A percentile compares a stretch with the other conserved stretches of the same genome.
These are phyloP conservation scores for Chloebia gouldiae DNA, from an alignment of 2,113 vertebrate genomes.

Conservation along the genomic window DNA sequence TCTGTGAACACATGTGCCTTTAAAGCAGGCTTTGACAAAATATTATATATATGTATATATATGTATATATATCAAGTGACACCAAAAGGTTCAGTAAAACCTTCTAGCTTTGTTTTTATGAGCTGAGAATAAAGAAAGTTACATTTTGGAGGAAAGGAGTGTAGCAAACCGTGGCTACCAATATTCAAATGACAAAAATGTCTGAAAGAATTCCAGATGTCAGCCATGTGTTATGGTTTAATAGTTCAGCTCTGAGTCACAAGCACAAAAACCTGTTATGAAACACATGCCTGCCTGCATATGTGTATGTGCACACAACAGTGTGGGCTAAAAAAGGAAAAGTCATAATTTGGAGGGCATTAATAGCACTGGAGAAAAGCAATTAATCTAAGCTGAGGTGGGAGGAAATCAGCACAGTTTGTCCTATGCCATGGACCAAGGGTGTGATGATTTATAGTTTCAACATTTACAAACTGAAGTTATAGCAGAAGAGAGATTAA, in stretches of 20 bases:
- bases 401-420: not conserved
- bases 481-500: conserved; percentile 2
- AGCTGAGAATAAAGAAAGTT: conserved; percentile 8
- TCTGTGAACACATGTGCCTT: not conserved
- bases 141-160: not conserved
- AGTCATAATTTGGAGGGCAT: not conserved
- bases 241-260: conserved; percentile 48
- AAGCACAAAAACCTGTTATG: conserved; percentile 7
- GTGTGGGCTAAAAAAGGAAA: not conserved
- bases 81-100: not conserved
- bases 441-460: not conserved
- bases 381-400: not conserved
- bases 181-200: not conserved
- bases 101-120: not conserved
- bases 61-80: not conserved
- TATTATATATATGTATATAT: not conserved
- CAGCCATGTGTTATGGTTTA: conserved; percentile 35
- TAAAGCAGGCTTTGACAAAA: not conserved
- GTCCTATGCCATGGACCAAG: not conserved
- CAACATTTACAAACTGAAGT: not conserved
- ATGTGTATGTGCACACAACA: not conserved
- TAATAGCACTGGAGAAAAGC: not conserved
- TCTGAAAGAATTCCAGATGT: conserved; percentile 44
- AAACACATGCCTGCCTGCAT: not conserved
- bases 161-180: not conserved